Percentiles rank a stretch among this genome's conserved stretches.
Evolutionary conservation across 2,888 invertebrate genomes (phyloP).

Genomic region (Meloe dianella): DNA sequence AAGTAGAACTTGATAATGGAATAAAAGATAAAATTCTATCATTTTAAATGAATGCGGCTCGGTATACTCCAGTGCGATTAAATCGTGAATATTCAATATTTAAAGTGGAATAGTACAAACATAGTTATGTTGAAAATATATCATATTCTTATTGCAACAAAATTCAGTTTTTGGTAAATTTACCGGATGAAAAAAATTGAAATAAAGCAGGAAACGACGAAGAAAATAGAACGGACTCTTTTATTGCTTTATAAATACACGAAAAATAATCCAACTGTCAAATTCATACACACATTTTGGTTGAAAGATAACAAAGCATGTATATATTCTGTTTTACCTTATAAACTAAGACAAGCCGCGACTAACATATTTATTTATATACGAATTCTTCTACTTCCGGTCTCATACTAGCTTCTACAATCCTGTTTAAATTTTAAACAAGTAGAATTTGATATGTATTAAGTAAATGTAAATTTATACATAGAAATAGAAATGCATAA

Average conservation of each 20-base stretch:
- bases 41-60: not conserved
- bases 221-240: constrained; percentile 28
- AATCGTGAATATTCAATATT: not conserved
- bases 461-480: constrained; percentile 34
- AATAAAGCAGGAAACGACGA: constrained; percentile 25
- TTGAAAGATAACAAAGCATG: constrained; percentile 39
- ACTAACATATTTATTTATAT: constrained; percentile 35
- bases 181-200: constrained; percentile 17
- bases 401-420: constrained; percentile 19
- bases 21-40: not conserved
- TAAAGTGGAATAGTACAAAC: not conserved
- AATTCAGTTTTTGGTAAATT: not conserved
- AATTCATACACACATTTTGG: constrained; percentile 45
- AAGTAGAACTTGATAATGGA: not conserved
- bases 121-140: not conserved
- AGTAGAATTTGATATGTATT: constrained; percentile 28
- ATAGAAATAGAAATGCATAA: constrained; percentile 32
- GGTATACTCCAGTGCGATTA: not conserved
- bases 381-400: constrained; percentile 36
- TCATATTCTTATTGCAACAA: not conserved
- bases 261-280: constrained; percentile 47
- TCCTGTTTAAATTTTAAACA: constrained; percentile 32
- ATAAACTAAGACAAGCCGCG: constrained; percentile 32
- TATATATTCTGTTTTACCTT: constrained; percentile 34
- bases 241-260: constrained; percentile 42